phyloP scores from a whole-genome alignment of 2,113 vertebrate genomes.

The Cygnus atratus region DNA sequence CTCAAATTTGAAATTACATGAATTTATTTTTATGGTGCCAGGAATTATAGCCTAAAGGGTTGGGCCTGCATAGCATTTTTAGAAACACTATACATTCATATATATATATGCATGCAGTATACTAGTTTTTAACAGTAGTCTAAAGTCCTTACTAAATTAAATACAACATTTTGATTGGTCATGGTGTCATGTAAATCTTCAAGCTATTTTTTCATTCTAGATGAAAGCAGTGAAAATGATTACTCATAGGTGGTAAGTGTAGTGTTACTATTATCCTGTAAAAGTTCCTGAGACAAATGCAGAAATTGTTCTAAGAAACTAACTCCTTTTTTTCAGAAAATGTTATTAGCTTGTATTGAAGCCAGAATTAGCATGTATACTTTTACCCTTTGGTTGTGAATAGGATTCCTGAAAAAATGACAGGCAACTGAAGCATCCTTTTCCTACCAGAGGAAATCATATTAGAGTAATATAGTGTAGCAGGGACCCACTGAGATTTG shows the following conservation, averaged over 20 bases:
- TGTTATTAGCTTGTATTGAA: background rate
- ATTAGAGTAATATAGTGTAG: background rate
- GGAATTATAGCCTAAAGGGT: background rate
- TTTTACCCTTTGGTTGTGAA: background rate
- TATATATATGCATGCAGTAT: background rate
- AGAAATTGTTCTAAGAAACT: background rate
- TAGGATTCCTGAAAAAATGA: background rate
- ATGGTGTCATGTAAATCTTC: constrained; percentile 4
- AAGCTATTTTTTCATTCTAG: background rate
- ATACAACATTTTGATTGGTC: constrained; percentile 32
- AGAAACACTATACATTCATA: background rate
- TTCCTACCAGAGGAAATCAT: background rate
- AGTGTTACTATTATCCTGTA: constrained; percentile 40
- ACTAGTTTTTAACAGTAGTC: background rate
- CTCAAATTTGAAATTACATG: background rate
- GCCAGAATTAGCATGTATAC: background rate
- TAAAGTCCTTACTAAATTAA: constrained; percentile 16
- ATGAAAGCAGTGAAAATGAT: constrained; percentile 24
- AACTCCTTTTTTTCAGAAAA: background rate
- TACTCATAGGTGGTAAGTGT: constrained; percentile 40
- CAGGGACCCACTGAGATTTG: background rate
- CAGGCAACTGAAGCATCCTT: background rate
- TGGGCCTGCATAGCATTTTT: background rate
- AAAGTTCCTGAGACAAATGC: background rate
- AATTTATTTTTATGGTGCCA: background rate